Percentiles rank a stretch among this genome's conserved stretches.
Evolutionary conservation across 2,888 invertebrate genomes (phyloP).

Genomic region (Nudaria mundana): DNA sequence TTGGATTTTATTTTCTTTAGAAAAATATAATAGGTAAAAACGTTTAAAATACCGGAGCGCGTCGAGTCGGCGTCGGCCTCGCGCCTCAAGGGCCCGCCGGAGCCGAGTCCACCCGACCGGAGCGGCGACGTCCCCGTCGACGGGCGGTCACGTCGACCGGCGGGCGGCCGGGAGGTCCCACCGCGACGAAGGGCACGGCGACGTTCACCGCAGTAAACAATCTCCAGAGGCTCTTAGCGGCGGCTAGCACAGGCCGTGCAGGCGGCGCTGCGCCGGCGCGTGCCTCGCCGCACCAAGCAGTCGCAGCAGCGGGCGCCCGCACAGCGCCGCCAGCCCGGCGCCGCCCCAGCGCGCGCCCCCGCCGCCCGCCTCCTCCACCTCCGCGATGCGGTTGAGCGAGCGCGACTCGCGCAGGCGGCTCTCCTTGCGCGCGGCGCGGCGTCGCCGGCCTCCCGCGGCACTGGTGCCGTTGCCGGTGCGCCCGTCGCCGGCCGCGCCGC

Average conservation of each 20-base stretch:
- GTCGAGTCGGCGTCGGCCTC: slow-evolving; percentile 19
- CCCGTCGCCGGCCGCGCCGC: slow-evolving; percentile 42
- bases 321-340: slow-evolving; percentile 67
- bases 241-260: slow-evolving; percentile 69
- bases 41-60: slow-evolving; percentile 27
- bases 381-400: slow-evolving; percentile 91
- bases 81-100: not conserved
- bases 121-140: slow-evolving; percentile 1
- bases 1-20: slow-evolving; percentile 31
- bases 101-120: slow-evolving; percentile 1
- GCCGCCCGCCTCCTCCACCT: slow-evolving; percentile 87
- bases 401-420: slow-evolving; percentile 88
- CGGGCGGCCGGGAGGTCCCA: not conserved
- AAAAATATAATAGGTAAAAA: slow-evolving; percentile 33
- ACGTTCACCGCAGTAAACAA: slow-evolving; percentile 19
- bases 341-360: slow-evolving; percentile 68
- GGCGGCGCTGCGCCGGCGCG: slow-evolving; percentile 58
- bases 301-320: slow-evolving; percentile 69
- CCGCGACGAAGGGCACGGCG: not conserved
- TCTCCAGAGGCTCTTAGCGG: slow-evolving; percentile 11
- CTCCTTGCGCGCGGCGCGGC: slow-evolving; percentile 70
- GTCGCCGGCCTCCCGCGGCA: slow-evolving; percentile 47
- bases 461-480: slow-evolving; percentile 29
- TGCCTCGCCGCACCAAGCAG: slow-evolving; percentile 77
- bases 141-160: not conserved